phyloP scores from a whole-genome alignment of 2,797 vertebrate species.

The Clangula hyemalis region DNA sequence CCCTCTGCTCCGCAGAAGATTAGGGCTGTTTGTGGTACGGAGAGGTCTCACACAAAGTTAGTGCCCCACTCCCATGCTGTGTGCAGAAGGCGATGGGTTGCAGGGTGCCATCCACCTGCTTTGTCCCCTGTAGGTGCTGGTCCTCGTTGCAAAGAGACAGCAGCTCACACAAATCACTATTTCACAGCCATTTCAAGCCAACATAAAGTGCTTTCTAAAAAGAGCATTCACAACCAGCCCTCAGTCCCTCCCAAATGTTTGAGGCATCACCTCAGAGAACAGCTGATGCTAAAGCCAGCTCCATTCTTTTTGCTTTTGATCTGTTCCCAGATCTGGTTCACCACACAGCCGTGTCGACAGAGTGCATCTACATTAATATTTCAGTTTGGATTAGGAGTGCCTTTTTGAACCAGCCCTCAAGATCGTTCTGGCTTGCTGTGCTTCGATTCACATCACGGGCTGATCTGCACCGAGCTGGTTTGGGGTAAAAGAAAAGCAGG shows the following conservation, averaged over 20 bases:
- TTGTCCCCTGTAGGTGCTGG: neutral
- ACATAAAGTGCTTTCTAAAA: neutral
- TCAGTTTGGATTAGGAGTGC: neutral
- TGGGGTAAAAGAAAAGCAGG: neutral
- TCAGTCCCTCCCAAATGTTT: neutral
- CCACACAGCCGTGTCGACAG: neutral
- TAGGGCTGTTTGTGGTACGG: neutral
- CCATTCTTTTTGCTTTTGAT: neutral
- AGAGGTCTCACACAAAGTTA: neutral
- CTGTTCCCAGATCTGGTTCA: neutral
- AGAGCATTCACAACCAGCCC: neutral
- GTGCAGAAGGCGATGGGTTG: neutral
- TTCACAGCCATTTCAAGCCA: neutral
- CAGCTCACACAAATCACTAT: neutral
- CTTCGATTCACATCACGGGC: neutral
- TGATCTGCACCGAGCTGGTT: neutral
- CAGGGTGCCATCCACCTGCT: rapidly evolving
- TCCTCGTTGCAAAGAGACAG: neutral
- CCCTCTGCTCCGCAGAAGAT: neutral
- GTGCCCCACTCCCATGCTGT: neutral
- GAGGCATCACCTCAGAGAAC: neutral
- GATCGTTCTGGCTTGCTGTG: neutral
- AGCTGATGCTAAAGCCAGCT: neutral
- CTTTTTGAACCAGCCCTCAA: neutral
- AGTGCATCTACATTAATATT: neutral